A percentile compares a stretch with the other conserved stretches of the same genome.
Evolutionary conservation across 2,797 vertebrate genomes (phyloP).

Genomic region (Megaceryle alcyon): DNA sequence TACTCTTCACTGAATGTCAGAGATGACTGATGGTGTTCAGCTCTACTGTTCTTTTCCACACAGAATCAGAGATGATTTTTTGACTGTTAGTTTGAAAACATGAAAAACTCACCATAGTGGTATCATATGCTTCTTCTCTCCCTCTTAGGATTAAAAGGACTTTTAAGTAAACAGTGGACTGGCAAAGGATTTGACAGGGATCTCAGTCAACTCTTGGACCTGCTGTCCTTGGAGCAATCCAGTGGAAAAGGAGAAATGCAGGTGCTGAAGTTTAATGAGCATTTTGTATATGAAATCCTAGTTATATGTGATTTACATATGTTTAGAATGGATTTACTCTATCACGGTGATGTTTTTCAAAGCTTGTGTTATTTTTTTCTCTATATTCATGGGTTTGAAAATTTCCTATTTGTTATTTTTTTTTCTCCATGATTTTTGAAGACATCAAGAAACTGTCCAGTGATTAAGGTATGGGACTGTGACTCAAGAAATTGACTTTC

Average conservation of each 20-base stretch:
- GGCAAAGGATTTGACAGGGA: conserved; percentile 88
- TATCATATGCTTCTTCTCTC: background rate
- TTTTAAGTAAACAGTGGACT: conserved; percentile 87
- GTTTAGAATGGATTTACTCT: background rate
- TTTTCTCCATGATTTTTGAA: background rate
- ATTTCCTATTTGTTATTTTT: background rate
- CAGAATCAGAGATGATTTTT: background rate
- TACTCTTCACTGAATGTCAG: background rate
- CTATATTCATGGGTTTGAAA: background rate
- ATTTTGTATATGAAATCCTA: background rate
- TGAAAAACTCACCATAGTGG: background rate
- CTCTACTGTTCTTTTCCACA: background rate
- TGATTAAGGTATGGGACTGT: background rate
- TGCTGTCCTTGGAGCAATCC: conserved; percentile 76
- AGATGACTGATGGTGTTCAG: background rate
- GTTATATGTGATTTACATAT: background rate
- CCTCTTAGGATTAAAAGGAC: conserved; percentile 81
- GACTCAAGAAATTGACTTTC: background rate
- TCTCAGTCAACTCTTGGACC: conserved; percentile 81
- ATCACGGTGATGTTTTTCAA: conserved; percentile 6
- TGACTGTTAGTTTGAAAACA: background rate
- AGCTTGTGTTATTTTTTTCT: background rate
- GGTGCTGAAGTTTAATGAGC: conserved; percentile 71
- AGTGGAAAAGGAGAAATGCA: conserved; percentile 67
- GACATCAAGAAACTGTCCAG: background rate